Percentiles rank a stretch among this genome's conserved stretches.
Evolutionary conservation across 2,113 vertebrate genomes (phyloP).

Genomic region (Anas platyrhynchos): DNA sequence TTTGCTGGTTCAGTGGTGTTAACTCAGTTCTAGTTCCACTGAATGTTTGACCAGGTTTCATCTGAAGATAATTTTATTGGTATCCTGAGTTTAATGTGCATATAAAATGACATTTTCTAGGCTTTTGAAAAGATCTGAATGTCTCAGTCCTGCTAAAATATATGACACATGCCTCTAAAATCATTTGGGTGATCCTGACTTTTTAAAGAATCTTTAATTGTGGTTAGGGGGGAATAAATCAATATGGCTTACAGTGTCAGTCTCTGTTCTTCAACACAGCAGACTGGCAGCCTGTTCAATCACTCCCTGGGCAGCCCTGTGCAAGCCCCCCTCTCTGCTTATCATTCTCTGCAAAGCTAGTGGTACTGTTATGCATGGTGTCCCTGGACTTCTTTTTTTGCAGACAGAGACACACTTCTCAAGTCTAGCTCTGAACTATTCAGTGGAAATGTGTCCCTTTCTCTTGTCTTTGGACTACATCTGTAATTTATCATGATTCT

Average conservation of each 20-base stretch:
- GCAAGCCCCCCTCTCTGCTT: background rate
- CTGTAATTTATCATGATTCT: background rate
- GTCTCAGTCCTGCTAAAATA: background rate
- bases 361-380: background rate
- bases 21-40: background rate
- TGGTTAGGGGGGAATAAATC: background rate
- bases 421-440: background rate
- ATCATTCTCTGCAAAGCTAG: background rate
- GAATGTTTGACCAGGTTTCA: background rate
- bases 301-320: background rate
- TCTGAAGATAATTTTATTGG: background rate
- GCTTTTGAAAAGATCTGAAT: background rate
- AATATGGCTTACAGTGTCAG: background rate
- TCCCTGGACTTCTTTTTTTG: background rate
- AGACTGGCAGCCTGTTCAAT: background rate
- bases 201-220: background rate
- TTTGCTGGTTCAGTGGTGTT: conserved; percentile 20
- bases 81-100: background rate
- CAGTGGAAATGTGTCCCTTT: background rate
- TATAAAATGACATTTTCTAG: background rate
- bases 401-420: background rate
- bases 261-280: background rate
- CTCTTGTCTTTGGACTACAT: background rate
- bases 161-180: background rate
- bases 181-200: background rate